Evolutionary conservation across 1,140 invertebrate species (phyloP), one percentile per base, ranked within the genome.

Genomic region (Stratiolaelaps scimitus): DNA sequence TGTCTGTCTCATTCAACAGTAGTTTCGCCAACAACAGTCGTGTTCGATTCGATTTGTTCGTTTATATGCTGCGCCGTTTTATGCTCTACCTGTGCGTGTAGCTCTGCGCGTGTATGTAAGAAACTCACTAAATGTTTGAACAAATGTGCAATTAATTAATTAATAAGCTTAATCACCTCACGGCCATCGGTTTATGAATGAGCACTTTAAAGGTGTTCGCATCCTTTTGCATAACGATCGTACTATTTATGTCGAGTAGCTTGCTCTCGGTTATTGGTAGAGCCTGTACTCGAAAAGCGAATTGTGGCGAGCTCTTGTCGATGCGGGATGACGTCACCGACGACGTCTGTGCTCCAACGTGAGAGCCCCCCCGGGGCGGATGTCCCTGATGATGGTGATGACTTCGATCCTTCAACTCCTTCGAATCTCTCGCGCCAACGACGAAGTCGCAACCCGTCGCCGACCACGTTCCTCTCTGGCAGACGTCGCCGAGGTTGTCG

Each of bases 141-240:
- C n/a, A n/a, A n/a, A n/a, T n/a, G n/a, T n/a, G n/a, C n/a, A n/a
- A n/a, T n/a, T n/a, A n/a, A n/a, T n/a, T n/a, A n/a, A n/a, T n/a
- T n/a, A n/a, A n/a, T n/a, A n/a, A n/a, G n/a, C n/a, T n/a, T n/a
- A n/a, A n/a, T n/a, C n/a, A n/a, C n/a, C n/a, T n/a, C n/a, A n/a
- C n/a, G 13, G 23, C 53, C 53, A 60, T 60, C 23, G 53, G 53
- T 23, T 5, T 17, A 60, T 34, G 26, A 17, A 60, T 60, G 6
- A 60, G 23, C 15, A 60, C 34, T 10, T 60, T 60, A 34, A 60
- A 60, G 15, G 53, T 60, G 23, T 26, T 26, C 2, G 34, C 34
- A 23, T 60, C 53, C 34, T 60, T 60, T 23, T 60, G 53, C 53
- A 60, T 60, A 4, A 60, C 34, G 17, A 60, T 34, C 23, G 53